Conservation (phyloP, 2,113 vertebrate genomes). For the Bujurquina vittata region DNA sequence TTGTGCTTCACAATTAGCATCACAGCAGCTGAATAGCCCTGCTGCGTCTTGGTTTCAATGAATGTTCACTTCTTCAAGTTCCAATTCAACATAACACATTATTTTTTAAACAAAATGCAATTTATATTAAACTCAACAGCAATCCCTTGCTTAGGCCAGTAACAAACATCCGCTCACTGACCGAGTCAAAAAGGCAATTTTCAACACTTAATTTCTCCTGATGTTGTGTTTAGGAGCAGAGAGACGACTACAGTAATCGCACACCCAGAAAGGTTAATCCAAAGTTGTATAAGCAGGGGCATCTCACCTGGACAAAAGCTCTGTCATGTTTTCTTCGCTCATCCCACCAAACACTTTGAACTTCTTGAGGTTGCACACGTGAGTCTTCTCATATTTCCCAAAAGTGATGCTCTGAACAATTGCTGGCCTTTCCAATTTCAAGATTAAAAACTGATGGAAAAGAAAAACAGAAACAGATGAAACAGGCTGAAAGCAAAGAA, state of each 20-base stretch:
- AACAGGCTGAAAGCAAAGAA: not conserved
- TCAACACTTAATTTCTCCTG: not conserved
- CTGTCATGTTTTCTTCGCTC: conserved; percentile 99
- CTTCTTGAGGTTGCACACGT: conserved; percentile 99
- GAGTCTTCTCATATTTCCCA: conserved; percentile 98
- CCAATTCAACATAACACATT: not conserved
- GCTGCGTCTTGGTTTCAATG: not conserved
- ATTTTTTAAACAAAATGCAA: no score
- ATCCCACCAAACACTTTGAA: conserved; percentile 99
- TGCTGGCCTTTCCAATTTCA: conserved; percentile 96
- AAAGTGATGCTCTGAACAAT: conserved; percentile 98
- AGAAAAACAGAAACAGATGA: conserved; percentile 7
- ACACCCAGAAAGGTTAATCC: not conserved
- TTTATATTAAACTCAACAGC: no score
- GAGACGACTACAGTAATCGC: not conserved
- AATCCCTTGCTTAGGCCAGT: not conserved
- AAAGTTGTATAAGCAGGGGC: not conserved
- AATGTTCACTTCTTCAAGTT: not conserved
- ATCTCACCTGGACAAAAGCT: conserved; percentile 93
- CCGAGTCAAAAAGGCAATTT: not conserved
- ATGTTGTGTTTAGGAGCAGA: not conserved
- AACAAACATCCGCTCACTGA: not conserved
- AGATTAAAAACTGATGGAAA: conserved; percentile 89
- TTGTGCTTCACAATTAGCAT: not conserved
- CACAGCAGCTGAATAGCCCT: not conserved